Evolutionary conservation across 2,888 invertebrate genomes (phyloP), one percentile per base, ranked within the genome.

Genomic region (Epicampocera succincta): DNA sequence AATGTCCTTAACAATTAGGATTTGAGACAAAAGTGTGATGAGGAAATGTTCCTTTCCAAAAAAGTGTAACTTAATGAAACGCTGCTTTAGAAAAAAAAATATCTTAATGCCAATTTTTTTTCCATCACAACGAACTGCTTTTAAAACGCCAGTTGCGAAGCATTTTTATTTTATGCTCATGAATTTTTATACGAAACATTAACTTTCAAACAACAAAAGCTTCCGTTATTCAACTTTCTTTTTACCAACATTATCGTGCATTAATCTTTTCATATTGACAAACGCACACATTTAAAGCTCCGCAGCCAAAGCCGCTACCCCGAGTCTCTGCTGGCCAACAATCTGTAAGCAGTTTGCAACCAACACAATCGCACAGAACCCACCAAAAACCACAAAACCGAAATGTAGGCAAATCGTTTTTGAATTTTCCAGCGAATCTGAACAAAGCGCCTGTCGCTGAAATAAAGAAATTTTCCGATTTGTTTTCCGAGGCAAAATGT

Each of bases 401-500:
- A 71, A 66, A 54, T 8, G 11, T 8, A 12, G 44, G 11, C 11
- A 48, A 75, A 8, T 21, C 44, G 25, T 33, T n/a, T 60, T 52
- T 76, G 44, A 76, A 69, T 60, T 68, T 76, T 60, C 21, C 52
- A 52, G 8, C 33, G 8, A 33, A 33, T 33, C n/a, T 19, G 69
- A 69, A 38, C n/a, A 29, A 50, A 3, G 15, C 8, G 3, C 21
- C 12, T 29, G 48, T 25, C 11, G 21, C 4, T 58, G 38, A 25
- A 40, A 54, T 11, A 38, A 40, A 63, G 56, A 58, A 65, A 56
- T 9, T 42, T 13, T 19, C n/a, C 33, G n/a, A 46, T 63, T 65
- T 44, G 63, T n/a, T 63, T 46, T 19, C 19, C 19, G 4, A 2
- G 8, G 9, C 40, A 21, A 92, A 92, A 87, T 33, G 21, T 29